These are phyloP conservation scores for Bimastos eiseni DNA, from an alignment of 2,888 invertebrate genomes.

Conservation along the genomic window DNA sequence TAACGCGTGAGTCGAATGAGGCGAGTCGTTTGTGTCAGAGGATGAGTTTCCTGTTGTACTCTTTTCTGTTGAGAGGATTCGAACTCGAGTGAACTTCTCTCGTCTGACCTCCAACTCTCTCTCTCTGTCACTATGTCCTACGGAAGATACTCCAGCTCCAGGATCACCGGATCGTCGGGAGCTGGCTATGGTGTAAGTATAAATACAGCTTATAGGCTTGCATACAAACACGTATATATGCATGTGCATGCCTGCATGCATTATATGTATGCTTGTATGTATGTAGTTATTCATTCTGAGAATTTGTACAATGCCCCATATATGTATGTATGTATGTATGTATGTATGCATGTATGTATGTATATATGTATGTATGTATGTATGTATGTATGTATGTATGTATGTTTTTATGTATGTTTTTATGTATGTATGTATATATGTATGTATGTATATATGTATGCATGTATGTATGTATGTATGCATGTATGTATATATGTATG, in stretches of 20 bases:
- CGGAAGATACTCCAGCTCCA: neutral
- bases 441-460: slow-evolving; percentile 16
- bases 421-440: neutral
- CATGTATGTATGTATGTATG: neutral
- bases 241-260: no score
- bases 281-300: no score
- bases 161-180: neutral
- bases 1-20: neutral
- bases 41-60: neutral
- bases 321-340: neutral
- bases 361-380: slow-evolving; percentile 7
- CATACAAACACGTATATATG: no score
- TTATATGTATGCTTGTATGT: neutral
- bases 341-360: neutral
- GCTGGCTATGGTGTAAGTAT: neutral
- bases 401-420: neutral
- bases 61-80: neutral
- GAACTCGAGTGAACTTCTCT: neutral
- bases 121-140: neutral
- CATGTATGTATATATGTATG: slow-evolving; percentile 17
- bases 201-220: neutral
- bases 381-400: neutral
- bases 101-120: neutral
- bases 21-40: neutral
- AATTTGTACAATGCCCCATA: no score